A percentile compares a stretch with the other conserved stretches of the same genome.
Conservation (phyloP, 37 sponge, comb jelly and placozoan species). For the Oopsacas minuta region DNA sequence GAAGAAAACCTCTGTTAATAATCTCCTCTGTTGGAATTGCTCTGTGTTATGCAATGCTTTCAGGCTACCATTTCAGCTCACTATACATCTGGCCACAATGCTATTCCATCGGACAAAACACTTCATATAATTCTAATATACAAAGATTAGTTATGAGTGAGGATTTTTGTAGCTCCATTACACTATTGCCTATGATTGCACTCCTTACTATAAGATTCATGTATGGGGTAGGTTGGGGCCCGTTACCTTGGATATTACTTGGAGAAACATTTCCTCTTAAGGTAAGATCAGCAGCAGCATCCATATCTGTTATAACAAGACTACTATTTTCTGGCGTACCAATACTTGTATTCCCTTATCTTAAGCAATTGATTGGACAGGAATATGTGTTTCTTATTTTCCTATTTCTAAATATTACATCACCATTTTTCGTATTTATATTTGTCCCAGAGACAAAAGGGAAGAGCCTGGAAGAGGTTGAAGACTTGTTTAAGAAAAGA, state of each 20-base stretch:
- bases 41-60: neutral
- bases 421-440: neutral
- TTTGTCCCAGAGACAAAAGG: neutral
- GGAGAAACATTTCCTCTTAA: neutral
- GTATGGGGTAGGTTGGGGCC: neutral
- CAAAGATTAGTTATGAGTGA: neutral
- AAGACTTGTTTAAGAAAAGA: neutral
- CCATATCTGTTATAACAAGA: neutral
- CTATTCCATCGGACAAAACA: neutral
- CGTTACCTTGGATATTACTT: neutral
- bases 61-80: neutral
- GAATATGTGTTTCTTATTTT: neutral
- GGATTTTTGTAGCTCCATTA: neutral
- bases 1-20: conserved; percentile 45
- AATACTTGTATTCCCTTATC: neutral
- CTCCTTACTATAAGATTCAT: neutral
- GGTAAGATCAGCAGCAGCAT: neutral
- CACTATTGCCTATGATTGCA: conserved; percentile 33
- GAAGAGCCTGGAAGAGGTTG: neutral
- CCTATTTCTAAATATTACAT: neutral
- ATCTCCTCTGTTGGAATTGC: conserved; percentile 20
- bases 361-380: neutral
- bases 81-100: neutral
- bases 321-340: neutral
- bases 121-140: neutral